Evolutionary conservation across 2,797 vertebrate genomes (phyloP).

Genomic region (Myripristis murdjan): DNA sequence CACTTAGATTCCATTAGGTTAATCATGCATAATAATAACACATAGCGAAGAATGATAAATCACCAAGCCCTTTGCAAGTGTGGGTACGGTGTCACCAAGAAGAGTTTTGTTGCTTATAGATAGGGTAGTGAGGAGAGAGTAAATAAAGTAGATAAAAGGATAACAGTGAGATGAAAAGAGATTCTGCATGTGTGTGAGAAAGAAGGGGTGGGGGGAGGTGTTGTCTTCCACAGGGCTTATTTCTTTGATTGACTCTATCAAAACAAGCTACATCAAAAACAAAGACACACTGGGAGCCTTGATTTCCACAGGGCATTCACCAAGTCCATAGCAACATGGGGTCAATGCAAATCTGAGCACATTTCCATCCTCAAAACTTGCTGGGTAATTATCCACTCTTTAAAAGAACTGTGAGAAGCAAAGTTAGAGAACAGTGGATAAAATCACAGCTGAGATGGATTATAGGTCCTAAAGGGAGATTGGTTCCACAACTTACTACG

Average conservation of each 20-base stretch:
- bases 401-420: constrained; percentile 42
- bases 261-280: constrained; percentile 70
- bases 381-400: constrained; percentile 64
- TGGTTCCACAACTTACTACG: constrained; percentile 59
- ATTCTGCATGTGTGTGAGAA: constrained; percentile 33
- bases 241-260: constrained; percentile 72
- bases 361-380: constrained; percentile 47
- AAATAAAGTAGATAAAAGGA: constrained; percentile 48
- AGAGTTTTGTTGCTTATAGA: constrained; percentile 17
- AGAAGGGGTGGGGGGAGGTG: constrained; percentile 31
- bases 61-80: constrained; percentile 40
- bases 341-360: constrained; percentile 61
- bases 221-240: constrained; percentile 45
- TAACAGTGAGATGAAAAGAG: constrained; percentile 32
- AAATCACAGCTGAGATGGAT: constrained; percentile 62
- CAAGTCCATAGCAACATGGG: constrained; percentile 59
- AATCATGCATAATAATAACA: constrained; percentile 75
- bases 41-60: constrained; percentile 62
- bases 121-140: constrained; percentile 10
- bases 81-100: constrained; percentile 29
- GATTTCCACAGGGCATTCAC: constrained; percentile 60
- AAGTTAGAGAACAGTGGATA: constrained; percentile 54
- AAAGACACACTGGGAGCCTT: constrained; percentile 54
- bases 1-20: constrained; percentile 82
- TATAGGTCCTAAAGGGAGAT: constrained; percentile 62